Base-by-base conservation (phyloP, 2,113 vertebrate genomes). In the Cochlearius cochlearius region DNA sequence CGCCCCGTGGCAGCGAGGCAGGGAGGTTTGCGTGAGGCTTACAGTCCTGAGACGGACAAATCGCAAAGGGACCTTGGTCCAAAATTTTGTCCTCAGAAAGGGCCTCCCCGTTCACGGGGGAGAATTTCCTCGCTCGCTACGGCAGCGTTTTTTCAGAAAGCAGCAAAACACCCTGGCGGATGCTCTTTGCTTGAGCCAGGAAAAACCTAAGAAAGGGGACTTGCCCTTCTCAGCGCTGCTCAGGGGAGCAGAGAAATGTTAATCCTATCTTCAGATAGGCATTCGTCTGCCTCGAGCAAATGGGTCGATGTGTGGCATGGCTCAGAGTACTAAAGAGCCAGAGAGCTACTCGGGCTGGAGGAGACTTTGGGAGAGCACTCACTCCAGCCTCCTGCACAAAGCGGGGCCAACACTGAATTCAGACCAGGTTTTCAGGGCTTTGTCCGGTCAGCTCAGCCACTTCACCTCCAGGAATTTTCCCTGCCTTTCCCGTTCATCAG, bases 291-390 rank as follows among this genome's bases (percentile, higher is more conserved):
- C 15, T 9, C 23, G 41, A 75, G 45, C 36, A 43, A 71, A 86
- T 0, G 2, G 11, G 14, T 14, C 1, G 13, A 45, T 25, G 36
- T 1, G 3, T 0, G 1, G 19, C 59, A 22, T 6, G 23, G 47
- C 52, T 83, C 10, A 5, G 56, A 34, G 45, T 11, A 47, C 8
- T 14, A 26, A 56, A 3, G 29, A 64, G 15, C 27, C 84, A 55
- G 75, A 55, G 47, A 39, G 17, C 19, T 21, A 12, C 4, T 30
- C 14, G 17, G 49, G 32, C 22, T 68, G 43, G 59, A 68, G 38
- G 7, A 59, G 13, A 16, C 34, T 66, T 29, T 43, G 41, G 50
- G 25, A 91, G 18, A 76, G 20, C 32, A 72, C 8, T 27, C 45
- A 4, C 15, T 71, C 34, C 55, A 85, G n/a, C 25, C 52, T 63